Conservation (phyloP, 2,888 invertebrate genomes). For the Perizoma flavofasciatum region DNA sequence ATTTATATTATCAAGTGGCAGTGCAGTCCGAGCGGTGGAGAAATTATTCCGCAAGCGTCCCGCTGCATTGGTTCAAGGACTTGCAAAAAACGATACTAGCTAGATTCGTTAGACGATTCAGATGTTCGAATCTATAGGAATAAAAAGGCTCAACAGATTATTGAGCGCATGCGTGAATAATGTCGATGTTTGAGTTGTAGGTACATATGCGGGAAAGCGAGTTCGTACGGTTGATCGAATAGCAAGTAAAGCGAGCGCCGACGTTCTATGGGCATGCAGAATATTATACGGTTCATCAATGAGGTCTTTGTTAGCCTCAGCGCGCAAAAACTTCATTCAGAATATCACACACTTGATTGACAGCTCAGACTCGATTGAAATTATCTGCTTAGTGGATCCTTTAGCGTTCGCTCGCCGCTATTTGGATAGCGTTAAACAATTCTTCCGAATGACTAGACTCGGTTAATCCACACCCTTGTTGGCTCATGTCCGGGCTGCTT, state of each 20-base stretch:
- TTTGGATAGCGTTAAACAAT: conserved; percentile 82
- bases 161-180: conserved; percentile 25
- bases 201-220: conserved; percentile 21
- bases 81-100: conserved; percentile 48
- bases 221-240: conserved; percentile 41
- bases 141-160: conserved; percentile 15
- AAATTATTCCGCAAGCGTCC: conserved; percentile 77
- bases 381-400: conserved; percentile 80
- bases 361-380: conserved; percentile 72
- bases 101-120: conserved; percentile 25
- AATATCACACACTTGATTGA: conserved; percentile 69
- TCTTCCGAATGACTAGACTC: conserved; percentile 76
- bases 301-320: conserved; percentile 50
- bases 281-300: conserved; percentile 44
- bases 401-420: conserved; percentile 69
- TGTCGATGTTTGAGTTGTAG: conserved; percentile 23
- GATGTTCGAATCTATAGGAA: conserved; percentile 10
- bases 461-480: conserved; percentile 70
- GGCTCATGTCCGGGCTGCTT: conserved; percentile 59
- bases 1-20: conserved; percentile 71
- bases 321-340: conserved; percentile 56
- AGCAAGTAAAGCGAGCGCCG: conserved; percentile 31
- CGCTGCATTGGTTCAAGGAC: conserved; percentile 73
- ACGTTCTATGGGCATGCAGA: conserved; percentile 40
- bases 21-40: conserved; percentile 61